A percentile compares a stretch with the other conserved stretches of the same genome.
These are phyloP conservation scores for Mustelus asterias DNA, from an alignment of 2,113 vertebrate species.

Conservation along the genomic window DNA sequence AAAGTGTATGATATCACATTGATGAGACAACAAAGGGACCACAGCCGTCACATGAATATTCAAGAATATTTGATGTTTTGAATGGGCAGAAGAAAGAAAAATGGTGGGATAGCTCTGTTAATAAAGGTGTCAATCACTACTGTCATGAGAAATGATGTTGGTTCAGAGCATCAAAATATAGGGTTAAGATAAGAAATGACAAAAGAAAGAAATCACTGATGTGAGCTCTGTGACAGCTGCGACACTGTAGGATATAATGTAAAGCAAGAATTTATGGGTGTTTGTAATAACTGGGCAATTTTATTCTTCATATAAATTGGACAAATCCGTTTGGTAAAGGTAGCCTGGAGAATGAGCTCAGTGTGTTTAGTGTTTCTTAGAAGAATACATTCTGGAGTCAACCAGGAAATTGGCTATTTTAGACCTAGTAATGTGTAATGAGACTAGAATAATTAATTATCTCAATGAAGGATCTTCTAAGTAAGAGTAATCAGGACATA, in stretches of 20 bases:
- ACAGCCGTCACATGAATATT: not conserved
- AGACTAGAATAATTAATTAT: no score
- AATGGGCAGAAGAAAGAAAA: not conserved
- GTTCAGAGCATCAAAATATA: not conserved
- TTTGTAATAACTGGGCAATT: not conserved
- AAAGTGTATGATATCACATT: not conserved
- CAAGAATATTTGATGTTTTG: not conserved
- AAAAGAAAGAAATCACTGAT: not conserved
- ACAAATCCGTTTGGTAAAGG: not conserved
- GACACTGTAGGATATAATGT: not conserved
- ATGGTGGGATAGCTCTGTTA: not conserved
- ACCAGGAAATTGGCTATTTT: no score
- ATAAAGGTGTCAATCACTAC: not conserved
- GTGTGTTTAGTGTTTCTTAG: not conserved
- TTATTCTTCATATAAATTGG: not conserved
- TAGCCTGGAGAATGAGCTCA: not conserved
- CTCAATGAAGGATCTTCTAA: no score
- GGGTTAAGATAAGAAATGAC: not conserved
- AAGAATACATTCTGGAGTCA: not conserved
- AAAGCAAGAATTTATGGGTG: not conserved
- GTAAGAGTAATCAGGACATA: no score
- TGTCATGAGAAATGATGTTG: not conserved
- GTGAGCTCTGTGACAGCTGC: not conserved
- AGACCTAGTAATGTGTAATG: no score
- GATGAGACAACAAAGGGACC: not conserved